Conservation (phyloP, 1,140 invertebrate species). For the Ladona fulva region DNA sequence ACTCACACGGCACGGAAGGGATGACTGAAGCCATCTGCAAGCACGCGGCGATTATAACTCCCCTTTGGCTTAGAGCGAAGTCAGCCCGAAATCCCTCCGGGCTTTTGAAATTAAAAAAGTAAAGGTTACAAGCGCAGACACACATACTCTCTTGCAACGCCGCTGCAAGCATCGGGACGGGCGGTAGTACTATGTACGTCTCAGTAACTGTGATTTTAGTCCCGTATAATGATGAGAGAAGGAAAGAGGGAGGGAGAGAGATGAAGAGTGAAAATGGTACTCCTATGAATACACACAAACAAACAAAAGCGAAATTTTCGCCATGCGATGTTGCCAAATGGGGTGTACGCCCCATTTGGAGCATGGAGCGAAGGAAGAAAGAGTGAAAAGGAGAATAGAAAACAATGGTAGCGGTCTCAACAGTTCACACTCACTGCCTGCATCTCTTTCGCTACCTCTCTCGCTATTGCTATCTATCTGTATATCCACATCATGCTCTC, state of each 20-base stretch:
- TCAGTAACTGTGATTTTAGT: neutral
- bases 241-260: too few species aligned
- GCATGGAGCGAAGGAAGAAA: neutral
- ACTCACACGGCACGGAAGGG: neutral
- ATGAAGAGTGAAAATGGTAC: too few species aligned
- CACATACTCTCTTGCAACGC: neutral
- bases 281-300: neutral
- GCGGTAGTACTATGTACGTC: neutral
- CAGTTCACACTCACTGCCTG: neutral
- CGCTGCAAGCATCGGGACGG: neutral
- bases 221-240: neutral
- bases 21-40: neutral
- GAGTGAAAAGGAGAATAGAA: neutral
- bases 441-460: too few species aligned
- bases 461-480: too few species aligned
- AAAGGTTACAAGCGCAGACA: neutral
- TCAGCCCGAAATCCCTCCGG: constrained; percentile 1
- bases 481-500: too few species aligned
- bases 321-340: neutral
- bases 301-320: neutral
- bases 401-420: neutral
- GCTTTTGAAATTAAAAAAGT: neutral
- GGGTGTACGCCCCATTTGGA: neutral
- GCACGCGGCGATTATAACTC: neutral
- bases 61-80: neutral